phyloP scores from a whole-genome alignment of 2,113 vertebrate genomes.

The Vimba vimba region DNA sequence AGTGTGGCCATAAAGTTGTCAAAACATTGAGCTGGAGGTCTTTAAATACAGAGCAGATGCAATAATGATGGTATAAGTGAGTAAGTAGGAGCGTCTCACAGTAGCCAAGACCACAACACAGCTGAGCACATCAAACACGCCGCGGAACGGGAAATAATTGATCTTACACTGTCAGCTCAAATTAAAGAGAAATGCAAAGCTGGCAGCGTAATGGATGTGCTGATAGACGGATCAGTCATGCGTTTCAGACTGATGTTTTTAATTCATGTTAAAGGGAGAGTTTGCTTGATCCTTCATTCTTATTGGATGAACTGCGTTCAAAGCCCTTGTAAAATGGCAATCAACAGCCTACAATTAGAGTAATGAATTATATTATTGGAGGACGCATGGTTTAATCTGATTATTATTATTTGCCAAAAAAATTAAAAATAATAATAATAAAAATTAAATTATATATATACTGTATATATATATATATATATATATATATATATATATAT shows the following conservation, averaged over 20 bases:
- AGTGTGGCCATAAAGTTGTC: slow-evolving; percentile 44
- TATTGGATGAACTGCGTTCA: background rate
- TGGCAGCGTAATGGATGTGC: background rate
- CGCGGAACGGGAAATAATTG: slow-evolving; percentile 40
- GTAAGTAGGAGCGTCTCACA: slow-evolving; percentile 42
- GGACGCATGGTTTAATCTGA: too few species aligned
- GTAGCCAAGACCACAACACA: slow-evolving; percentile 53
- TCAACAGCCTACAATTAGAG: background rate
- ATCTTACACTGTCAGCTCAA: slow-evolving; percentile 44
- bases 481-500: too few species aligned
- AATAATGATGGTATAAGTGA: slow-evolving; percentile 30
- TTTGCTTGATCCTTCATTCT: background rate
- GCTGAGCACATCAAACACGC: slow-evolving; percentile 55
- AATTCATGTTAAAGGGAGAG: background rate
- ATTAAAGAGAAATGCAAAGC: slow-evolving; percentile 17
- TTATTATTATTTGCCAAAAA: too few species aligned
- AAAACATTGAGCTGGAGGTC: slow-evolving; percentile 46
- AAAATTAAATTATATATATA: too few species aligned
- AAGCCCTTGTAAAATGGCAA: background rate
- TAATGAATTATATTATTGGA: background rate
- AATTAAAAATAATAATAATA: too few species aligned
- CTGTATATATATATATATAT: too few species aligned
- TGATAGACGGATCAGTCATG: slow-evolving; percentile 1
- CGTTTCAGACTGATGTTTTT: background rate
- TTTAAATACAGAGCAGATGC: slow-evolving; percentile 53